phyloP scores from a whole-genome alignment of 2,113 vertebrate genomes.

The Antennarius striatus region DNA sequence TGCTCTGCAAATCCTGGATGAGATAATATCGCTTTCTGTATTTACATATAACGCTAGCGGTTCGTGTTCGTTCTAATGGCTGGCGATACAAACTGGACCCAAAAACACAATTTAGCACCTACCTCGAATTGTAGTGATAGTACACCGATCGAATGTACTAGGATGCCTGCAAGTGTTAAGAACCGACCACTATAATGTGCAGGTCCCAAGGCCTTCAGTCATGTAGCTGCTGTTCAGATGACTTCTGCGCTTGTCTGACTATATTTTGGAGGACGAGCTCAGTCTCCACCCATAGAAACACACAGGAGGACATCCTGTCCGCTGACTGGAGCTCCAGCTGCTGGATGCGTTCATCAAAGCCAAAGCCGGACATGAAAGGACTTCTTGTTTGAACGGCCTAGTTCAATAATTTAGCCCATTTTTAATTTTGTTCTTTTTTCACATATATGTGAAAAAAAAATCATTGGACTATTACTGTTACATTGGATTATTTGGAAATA shows the following conservation, averaged over 20 bases:
- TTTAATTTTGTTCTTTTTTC: no score
- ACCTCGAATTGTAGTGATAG: conserved; percentile 35
- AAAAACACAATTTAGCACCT: conserved; percentile 1
- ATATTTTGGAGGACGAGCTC: conserved; percentile 45
- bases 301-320: conserved; percentile 29
- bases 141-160: background rate
- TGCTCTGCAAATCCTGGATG: background rate
- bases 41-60: background rate
- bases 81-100: conserved; percentile 21
- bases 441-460: no score
- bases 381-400: no score
- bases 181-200: background rate
- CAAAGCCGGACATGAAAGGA: background rate
- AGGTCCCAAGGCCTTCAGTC: background rate
- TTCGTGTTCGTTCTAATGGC: conserved; percentile 36
- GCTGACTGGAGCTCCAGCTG: conserved; percentile 16
- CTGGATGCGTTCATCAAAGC: background rate
- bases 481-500: no score
- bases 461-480: no score
- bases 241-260: conserved; percentile 24
- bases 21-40: background rate
- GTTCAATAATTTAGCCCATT: no score
- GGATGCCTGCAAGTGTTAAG: background rate
- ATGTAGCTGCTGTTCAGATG: conserved; percentile 2
- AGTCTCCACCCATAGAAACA: conserved; percentile 66